A percentile compares a stretch with the other conserved stretches of the same genome.
Conservation (phyloP, 2,888 invertebrate genomes). For the Hirtodrosophila duncani region DNA sequence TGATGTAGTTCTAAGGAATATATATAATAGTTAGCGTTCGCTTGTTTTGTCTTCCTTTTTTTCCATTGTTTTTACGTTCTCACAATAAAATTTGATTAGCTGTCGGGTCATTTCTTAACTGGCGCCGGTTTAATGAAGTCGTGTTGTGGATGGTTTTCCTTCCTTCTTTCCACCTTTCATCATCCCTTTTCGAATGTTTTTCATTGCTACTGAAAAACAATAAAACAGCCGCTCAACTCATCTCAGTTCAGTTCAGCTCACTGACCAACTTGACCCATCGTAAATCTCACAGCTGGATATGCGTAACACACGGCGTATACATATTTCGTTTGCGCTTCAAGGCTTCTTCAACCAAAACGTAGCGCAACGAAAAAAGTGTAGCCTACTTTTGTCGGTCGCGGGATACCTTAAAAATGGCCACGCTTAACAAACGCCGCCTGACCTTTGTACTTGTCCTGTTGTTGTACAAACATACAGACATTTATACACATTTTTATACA, state of each 20-base stretch:
- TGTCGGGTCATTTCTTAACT: constrained; percentile 47
- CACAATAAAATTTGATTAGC: constrained; percentile 58
- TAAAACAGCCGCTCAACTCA: too few relatives aligned
- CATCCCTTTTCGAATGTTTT: not conserved
- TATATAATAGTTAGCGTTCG: too few relatives aligned
- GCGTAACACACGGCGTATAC: constrained; percentile 41
- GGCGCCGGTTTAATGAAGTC: constrained; percentile 37
- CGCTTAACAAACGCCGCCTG: constrained; percentile 14
- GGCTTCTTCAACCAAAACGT: constrained; percentile 20
- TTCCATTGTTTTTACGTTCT: constrained; percentile 8
- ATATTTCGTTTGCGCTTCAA: constrained; percentile 28
- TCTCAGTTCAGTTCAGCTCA: too few relatives aligned
- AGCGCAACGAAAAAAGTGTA: constrained; percentile 6
- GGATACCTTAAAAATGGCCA: constrained; percentile 1
- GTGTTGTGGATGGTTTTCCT: not conserved
- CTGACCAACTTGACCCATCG: constrained; percentile 61
- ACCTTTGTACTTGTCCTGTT: constrained; percentile 30
- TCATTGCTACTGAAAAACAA: too few relatives aligned
- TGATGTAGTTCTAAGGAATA: too few relatives aligned
- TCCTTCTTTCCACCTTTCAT: too few relatives aligned
- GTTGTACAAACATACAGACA: too few relatives aligned
- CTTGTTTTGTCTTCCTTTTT: not conserved
- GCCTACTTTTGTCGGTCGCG: constrained; percentile 19
- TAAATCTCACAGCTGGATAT: constrained; percentile 55
- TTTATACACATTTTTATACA: too few relatives aligned